Evolutionary conservation across 2,797 vertebrate species (phyloP), one percentile per base, ranked within the genome.

Genomic region (Poeciliopsis turneri): DNA sequence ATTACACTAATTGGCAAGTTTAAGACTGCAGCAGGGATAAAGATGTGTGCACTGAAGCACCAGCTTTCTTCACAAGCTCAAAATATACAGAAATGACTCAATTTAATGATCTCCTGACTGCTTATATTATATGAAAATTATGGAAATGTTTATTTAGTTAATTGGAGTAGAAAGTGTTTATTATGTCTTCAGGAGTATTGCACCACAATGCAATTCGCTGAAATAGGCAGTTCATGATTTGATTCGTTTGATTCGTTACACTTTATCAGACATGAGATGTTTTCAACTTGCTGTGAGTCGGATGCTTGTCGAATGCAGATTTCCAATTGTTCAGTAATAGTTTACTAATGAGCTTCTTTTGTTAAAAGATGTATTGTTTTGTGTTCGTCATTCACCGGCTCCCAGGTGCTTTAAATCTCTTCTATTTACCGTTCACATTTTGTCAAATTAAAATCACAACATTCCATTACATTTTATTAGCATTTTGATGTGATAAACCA

Each of bases 101-200:
- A 23, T 76, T 45, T n/a, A 68, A 51, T 46, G 74, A 79, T 74
- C 30, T 28, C 5, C 49, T 74, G 11, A 73, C 9, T 25, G 5
- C 25, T 73, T 11, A 49, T 2, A 36, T 72, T 33, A 72, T 28
- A 43, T n/a, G 12, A 46, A 64, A 64, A 72, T 66, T 23, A 68
- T 51, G 47, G n/a, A 47, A 66, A 47, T 72, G 51, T 55, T 55
- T 78, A 68, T 69, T 79, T 15, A 33, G 25, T 70, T 61, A 77
- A 49, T 55, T 78, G 15, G 51, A 57, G 49, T 46, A 75, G 51
- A 64, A 75, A 33, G 16, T 47, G 75, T 72, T 68, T 41, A 36
- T 75, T 59, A 66, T 53, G 55, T 64, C 39, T 64, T 51, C n/a
- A 46, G 13, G 41, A 55, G 47, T 45, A 72, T 33, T 51, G 47